These are phyloP conservation scores for Oryctolagus cuniculus DNA, from an alignment of 2,113 vertebrate genomes.

Conservation along the genomic window mOryCun1.1 NC_091438.1:53226001-53226500, in stretches of 20 bases:
- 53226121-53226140: not conserved
- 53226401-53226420: not conserved
- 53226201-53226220: not conserved
- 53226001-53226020: not conserved
- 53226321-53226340: not conserved
- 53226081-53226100: not conserved
- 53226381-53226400: not conserved
- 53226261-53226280: not conserved
- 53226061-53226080: conserved; percentile 15
- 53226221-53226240: not conserved
- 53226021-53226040: not conserved
- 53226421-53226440: not conserved
- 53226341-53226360: not conserved
- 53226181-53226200: not conserved
- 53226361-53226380: not conserved
- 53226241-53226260: not conserved
- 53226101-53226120: not conserved
- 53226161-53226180: not conserved
- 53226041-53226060: not conserved
- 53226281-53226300: not conserved
- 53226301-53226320: not conserved
- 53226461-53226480: not conserved
- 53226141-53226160: not conserved
- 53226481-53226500: not conserved
- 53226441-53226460: not conserved